Evolutionary conservation across 2,888 invertebrate genomes (phyloP).

Genomic region (Leptopilina myrica): DNA sequence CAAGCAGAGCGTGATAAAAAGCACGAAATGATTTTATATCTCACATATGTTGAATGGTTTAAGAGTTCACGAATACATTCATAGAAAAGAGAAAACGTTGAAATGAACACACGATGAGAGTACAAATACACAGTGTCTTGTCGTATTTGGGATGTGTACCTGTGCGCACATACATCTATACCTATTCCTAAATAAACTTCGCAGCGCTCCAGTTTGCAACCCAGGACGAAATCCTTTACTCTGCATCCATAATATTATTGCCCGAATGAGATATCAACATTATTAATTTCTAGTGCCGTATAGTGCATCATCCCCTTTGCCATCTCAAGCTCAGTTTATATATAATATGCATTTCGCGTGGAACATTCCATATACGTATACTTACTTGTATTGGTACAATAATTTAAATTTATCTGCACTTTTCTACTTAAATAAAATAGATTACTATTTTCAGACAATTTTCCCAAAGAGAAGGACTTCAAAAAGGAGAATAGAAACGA

Average conservation of each 20-base stretch:
- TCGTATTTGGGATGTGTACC: neutral
- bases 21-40: constrained; percentile 37
- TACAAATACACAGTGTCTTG: constrained; percentile 13
- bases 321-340: constrained; percentile 28
- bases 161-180: constrained; percentile 35
- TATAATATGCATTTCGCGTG: neutral
- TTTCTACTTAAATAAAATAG: too few relatives aligned
- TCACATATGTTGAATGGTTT: constrained; percentile 33
- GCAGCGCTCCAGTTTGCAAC: constrained; percentile 45
- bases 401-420: too few relatives aligned
- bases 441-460: too few relatives aligned
- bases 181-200: constrained; percentile 43
- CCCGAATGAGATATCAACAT: constrained; percentile 47
- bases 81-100: constrained; percentile 6
- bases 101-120: constrained; percentile 31
- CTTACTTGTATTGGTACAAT: too few relatives aligned
- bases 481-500: too few relatives aligned
- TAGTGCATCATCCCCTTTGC: neutral
- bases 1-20: constrained; percentile 39
- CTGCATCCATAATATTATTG: constrained; percentile 52
- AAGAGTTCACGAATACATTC: constrained; percentile 1
- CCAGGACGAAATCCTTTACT: constrained; percentile 22
- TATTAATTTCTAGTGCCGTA: neutral
- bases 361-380: too few relatives aligned
- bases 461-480: too few relatives aligned